Conservation (phyloP, 2,888 invertebrate species). For the Neelides folsomi region DNA sequence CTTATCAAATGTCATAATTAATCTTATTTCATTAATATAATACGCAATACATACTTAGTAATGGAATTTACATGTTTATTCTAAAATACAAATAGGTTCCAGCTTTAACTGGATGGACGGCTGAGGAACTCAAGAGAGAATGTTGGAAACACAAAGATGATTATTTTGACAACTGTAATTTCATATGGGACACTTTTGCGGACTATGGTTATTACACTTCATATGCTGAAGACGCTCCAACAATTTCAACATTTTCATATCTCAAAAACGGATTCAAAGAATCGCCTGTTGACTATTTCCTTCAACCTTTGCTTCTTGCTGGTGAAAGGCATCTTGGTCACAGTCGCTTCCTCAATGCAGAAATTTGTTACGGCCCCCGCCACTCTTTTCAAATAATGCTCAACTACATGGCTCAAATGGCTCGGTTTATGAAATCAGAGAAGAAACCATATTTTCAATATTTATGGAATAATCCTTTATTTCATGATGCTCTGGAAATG, state of each 20-base stretch:
- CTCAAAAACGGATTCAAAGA: slow-evolving; percentile 58
- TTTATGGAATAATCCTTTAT: slow-evolving; percentile 68
- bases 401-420: slow-evolving; percentile 54
- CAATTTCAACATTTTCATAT: slow-evolving; percentile 68
- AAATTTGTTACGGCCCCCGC: slow-evolving; percentile 56
- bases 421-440: slow-evolving; percentile 42
- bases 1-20: no score
- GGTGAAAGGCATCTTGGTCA: slow-evolving; percentile 44
- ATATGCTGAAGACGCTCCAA: slow-evolving; percentile 68
- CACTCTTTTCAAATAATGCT: slow-evolving; percentile 57
- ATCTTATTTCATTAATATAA: no score
- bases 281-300: slow-evolving; percentile 73
- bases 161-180: slow-evolving; percentile 63
- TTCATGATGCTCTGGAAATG: slow-evolving; percentile 71
- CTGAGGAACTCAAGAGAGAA: slow-evolving; percentile 48
- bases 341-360: slow-evolving; percentile 49
- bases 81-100: slow-evolving; percentile 45
- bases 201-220: slow-evolving; percentile 59
- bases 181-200: slow-evolving; percentile 70
- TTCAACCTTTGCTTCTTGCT: slow-evolving; percentile 34
- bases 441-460: slow-evolving; percentile 58
- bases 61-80: no score
- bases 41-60: no score
- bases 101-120: slow-evolving; percentile 57
- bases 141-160: slow-evolving; percentile 50